Percentiles rank a stretch among this genome's conserved stretches.
These are phyloP conservation scores for Archilochus colubris DNA, from an alignment of 2,113 vertebrate species.

Conservation along the genomic window DNA sequence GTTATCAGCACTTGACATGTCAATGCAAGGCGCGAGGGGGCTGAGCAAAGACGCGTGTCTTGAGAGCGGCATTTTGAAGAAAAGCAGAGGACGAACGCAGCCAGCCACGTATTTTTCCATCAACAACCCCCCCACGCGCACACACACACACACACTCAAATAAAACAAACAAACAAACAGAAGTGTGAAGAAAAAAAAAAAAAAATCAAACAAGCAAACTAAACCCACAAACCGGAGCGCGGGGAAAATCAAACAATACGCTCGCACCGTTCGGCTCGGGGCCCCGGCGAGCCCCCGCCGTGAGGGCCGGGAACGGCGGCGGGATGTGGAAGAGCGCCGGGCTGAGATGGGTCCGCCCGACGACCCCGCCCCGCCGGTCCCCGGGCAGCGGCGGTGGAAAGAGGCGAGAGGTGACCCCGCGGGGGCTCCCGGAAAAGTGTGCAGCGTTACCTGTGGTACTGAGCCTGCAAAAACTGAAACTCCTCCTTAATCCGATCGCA, in stretches of 20 bases:
- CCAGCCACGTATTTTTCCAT: neutral
- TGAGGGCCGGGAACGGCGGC: neutral
- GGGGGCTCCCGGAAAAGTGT: constrained; percentile 64
- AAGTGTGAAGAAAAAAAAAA: neutral
- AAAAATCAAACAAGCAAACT: no score
- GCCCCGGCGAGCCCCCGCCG: neutral
- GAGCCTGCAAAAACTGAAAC: constrained; percentile 96
- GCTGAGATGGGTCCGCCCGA: neutral
- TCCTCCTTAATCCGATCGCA: constrained; percentile 97
- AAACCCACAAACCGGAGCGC: neutral
- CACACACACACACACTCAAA: no score
- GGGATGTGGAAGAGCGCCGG: no score
- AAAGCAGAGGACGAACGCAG: neutral
- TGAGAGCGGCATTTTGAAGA: constrained; percentile 39
- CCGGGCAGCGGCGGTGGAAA: neutral
- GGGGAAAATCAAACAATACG: neutral
- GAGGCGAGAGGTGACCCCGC: constrained; percentile 48
- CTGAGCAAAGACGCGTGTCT: constrained; percentile 15
- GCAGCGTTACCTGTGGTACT: constrained; percentile 92
- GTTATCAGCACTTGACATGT: constrained; percentile 59
- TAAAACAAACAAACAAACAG: no score
- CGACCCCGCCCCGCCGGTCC: neutral
- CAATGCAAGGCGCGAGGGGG: constrained; percentile 40
- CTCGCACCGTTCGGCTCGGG: neutral
- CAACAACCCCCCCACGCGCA: neutral